Evolutionary conservation across 2,113 vertebrate species (phyloP).

Genomic region (Mesembrinibis cayennensis): DNA sequence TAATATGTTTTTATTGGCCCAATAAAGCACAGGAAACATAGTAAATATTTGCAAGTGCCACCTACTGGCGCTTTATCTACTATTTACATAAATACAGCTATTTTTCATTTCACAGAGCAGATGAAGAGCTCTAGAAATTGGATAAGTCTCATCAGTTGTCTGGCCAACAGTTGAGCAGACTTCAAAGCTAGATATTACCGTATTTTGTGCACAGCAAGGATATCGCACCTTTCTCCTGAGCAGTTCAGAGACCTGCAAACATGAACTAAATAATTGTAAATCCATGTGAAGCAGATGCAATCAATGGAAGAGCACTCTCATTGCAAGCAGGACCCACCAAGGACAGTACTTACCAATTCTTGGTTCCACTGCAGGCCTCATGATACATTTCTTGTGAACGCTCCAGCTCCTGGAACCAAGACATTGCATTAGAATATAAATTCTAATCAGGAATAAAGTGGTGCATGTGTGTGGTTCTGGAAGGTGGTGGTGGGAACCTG

Average conservation of each 20-base stretch:
- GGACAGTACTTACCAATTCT: background rate
- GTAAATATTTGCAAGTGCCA: slow-evolving; percentile 37
- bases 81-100: slow-evolving; percentile 27
- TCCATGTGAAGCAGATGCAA: background rate
- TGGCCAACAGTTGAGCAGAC: background rate
- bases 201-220: background rate
- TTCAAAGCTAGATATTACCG: background rate
- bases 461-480: background rate
- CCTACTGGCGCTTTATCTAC: background rate
- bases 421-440: background rate
- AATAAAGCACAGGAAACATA: background rate
- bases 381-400: background rate
- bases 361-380: background rate
- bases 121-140: slow-evolving; percentile 39
- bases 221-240: background rate
- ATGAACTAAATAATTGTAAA: background rate
- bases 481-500: background rate
- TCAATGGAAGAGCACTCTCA: background rate
- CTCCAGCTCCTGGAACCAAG: background rate
- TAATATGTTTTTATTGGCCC: background rate
- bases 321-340: background rate
- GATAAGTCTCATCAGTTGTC: background rate
- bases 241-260: background rate
- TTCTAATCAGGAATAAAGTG: background rate
- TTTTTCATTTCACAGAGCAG: slow-evolving; percentile 26